Evolutionary conservation across 2,113 vertebrate genomes (phyloP), one percentile per base, ranked within the genome.

Genomic region (Bubo blakistoni): DNA sequence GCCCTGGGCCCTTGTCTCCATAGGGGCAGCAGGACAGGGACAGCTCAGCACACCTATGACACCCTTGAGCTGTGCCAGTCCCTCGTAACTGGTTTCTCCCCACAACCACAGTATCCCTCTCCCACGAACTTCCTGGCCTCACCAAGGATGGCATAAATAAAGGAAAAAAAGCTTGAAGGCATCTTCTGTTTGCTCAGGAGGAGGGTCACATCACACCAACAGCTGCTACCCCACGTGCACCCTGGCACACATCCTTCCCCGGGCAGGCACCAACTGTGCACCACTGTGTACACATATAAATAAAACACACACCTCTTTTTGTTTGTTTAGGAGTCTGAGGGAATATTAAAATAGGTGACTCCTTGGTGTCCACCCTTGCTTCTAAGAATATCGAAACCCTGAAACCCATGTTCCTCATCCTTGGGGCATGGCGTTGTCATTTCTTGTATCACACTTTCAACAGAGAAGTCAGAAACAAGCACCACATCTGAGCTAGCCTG

Each of bases 341-440:
- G 29, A 67, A 7, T 3, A 47, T 38, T 36, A 13, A 51, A 88
- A 22, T 12, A 54, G 26, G 44, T 2, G 11, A 24, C 29, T 34
- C 36, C 62, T 67, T 5, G 0, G 51, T 21, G 34, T 44, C 61
- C 65, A 72, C 21, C 11, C 49, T 42, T 36, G 27, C 36, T 67
- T 81, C 61, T 51, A 46, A 59, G 83, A 88, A 76, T 2, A 51
- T 11, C 1, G 0, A 57, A 66, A 14, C 54, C 30, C 22, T 6
- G 34, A 72, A 72, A 65, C 6, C 6, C 0, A 0, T 2, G 10
- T 11, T 78, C 61, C 49, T 72, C 6, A 0, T 40, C 86, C 57
- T 4, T 4, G 27, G 44, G 40, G 24, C 52, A 84, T 0, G 0
- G 19, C 0, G 0, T 1, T 47, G 44, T 16, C 32, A 7, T 30